Percentiles rank a stretch among this genome's conserved stretches.
Conservation (phyloP, 2,797 vertebrate genomes). For the Danio choprae region DNA sequence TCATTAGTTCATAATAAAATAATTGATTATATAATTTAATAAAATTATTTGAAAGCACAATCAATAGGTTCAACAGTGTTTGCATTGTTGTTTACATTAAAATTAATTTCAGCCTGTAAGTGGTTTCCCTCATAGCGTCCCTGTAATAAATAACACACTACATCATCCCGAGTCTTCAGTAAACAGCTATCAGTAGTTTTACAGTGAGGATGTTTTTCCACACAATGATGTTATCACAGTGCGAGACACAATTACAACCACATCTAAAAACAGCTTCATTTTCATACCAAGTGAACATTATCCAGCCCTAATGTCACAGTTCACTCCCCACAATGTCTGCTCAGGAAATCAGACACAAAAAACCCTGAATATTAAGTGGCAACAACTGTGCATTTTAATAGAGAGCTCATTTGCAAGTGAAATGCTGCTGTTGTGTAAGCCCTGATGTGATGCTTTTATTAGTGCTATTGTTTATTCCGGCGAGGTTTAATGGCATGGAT, state of each 20-base stretch:
- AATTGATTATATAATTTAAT: no score
- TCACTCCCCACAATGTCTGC: conserved; percentile 15
- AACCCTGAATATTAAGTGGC: conserved; percentile 33
- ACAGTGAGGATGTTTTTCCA: background rate
- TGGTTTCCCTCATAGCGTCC: background rate
- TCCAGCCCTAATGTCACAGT: conserved; percentile 3
- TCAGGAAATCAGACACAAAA: conserved; percentile 15
- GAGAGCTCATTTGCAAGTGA: conserved; percentile 45
- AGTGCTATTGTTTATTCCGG: background rate
- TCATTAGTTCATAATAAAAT: no score
- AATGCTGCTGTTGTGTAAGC: conserved; percentile 43
- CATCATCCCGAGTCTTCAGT: background rate
- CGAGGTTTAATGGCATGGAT: background rate
- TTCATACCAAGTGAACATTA: background rate
- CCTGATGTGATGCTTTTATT: conserved; percentile 30
- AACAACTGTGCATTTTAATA: conserved; percentile 42
- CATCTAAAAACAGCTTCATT: background rate
- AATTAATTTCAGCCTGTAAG: background rate
- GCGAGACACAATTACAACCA: background rate
- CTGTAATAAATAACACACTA: background rate
- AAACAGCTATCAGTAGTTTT: background rate
- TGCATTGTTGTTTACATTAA: background rate
- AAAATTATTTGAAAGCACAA: no score
- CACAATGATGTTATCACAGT: background rate
- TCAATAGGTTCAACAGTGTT: background rate